Conservation (phyloP, 2,888 invertebrate species). For the Teinopalpus imperialis region DNA sequence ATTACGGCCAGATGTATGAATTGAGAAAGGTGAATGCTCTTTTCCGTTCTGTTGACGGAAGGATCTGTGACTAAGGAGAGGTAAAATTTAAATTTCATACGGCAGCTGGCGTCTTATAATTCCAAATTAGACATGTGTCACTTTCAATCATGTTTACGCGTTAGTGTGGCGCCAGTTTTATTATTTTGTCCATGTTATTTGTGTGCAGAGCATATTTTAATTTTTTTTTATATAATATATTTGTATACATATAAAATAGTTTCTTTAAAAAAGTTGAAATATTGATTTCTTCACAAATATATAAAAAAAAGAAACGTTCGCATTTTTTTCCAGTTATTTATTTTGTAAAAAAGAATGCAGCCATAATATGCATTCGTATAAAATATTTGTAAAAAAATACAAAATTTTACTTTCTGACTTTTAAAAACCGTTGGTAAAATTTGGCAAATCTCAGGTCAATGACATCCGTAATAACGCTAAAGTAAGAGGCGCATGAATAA, state of each 20-base stretch:
- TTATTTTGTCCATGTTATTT: not conserved
- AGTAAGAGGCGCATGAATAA: constrained; percentile 22
- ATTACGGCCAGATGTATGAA: constrained; percentile 27
- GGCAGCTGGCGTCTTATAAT: constrained; percentile 41
- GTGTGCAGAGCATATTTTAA: too few relatives aligned
- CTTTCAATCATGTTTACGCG: constrained; percentile 41
- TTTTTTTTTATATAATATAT: not conserved
- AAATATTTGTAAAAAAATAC: too few relatives aligned
- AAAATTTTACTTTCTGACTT: too few relatives aligned
- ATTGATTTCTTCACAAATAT: too few relatives aligned
- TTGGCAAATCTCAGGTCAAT: constrained; percentile 19
- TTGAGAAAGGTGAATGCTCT: constrained; percentile 51
- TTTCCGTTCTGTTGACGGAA: constrained; percentile 55
- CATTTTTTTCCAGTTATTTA: too few relatives aligned
- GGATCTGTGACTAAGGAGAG: constrained; percentile 36
- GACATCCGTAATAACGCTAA: constrained; percentile 16
- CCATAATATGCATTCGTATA: too few relatives aligned
- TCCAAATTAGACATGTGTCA: constrained; percentile 43
- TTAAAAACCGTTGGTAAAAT: constrained; percentile 16
- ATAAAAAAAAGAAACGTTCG: too few relatives aligned
- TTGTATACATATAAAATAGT: not conserved
- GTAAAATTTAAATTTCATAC: constrained; percentile 55
- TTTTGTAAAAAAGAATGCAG: too few relatives aligned
- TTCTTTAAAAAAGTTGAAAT: too few relatives aligned
- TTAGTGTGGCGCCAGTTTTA: constrained; percentile 26